Conservation (phyloP, 2,888 invertebrate genomes). For the Eumerus sabulonum region DNA sequence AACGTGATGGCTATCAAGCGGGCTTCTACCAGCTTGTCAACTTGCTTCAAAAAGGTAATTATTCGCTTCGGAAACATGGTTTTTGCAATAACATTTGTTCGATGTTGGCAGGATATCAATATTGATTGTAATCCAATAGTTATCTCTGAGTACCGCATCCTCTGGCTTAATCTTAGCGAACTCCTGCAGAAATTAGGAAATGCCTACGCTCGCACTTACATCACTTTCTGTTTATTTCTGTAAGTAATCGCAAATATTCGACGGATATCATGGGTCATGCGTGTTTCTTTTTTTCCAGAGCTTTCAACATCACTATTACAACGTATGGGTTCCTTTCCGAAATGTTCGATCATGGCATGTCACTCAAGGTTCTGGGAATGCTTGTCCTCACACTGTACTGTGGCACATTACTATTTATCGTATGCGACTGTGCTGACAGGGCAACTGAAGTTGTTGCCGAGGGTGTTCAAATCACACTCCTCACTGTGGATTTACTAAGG, state of each 20-base stretch:
- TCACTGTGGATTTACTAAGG: slow-evolving; percentile 81
- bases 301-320: slow-evolving; percentile 84
- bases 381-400: slow-evolving; percentile 83
- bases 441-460: slow-evolving; percentile 83
- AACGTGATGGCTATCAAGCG: slow-evolving; percentile 84
- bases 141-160: slow-evolving; percentile 82
- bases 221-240: slow-evolving; percentile 84
- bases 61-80: too few relatives aligned
- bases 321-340: slow-evolving; percentile 84
- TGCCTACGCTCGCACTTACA: slow-evolving; percentile 85
- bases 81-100: background rate
- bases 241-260: slow-evolving; percentile 72
- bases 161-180: slow-evolving; percentile 85
- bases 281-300: slow-evolving; percentile 76
- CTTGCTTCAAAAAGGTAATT: slow-evolving; percentile 80
- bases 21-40: slow-evolving; percentile 81
- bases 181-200: slow-evolving; percentile 84
- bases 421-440: slow-evolving; percentile 85
- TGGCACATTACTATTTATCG: slow-evolving; percentile 81
- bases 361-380: slow-evolving; percentile 84
- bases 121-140: slow-evolving; percentile 81
- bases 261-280: background rate
- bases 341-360: slow-evolving; percentile 84
- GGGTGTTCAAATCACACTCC: slow-evolving; percentile 82
- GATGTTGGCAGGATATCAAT: slow-evolving; percentile 80